Base-by-base conservation (phyloP, 92 coral and sea anemone genomes). In the Desmophyllum pertusum region DNA sequence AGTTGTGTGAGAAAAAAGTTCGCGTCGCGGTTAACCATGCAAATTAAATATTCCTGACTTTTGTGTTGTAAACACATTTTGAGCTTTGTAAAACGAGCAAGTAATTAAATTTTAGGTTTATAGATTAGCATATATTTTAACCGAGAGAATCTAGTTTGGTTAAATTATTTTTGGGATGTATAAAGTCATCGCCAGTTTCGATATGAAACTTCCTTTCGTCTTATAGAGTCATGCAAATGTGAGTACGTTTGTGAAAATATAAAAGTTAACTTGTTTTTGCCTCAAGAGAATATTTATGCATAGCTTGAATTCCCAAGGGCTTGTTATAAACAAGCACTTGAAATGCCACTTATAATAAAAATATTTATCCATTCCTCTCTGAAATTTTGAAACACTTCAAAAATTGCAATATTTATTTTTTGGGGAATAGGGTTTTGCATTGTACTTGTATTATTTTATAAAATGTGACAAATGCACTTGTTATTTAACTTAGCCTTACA, bases 51-150 rank as follows among this genome's bases (percentile, higher is more conserved):
- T 70, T 36, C 51, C 25, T 35, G 21, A 48, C 51, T 37, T n/a
- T 68, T 80, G 77, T 51, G 67, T 62, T 78, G 10, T 41, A 78
- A 64, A 33, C 33, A 15, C 38, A 33, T 8, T 59, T 66, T 41
- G 69, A 81, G 85, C 85, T 72, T 81, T 81, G 10, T 71, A 50
- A 72, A 81, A 15, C 61, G 43, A 62, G 42, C n/a, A 41, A 27
- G 31, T 29, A 52, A 33, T 65, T 79, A 38, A 63, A 66, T 1
- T 59, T 59, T 59, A 0, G 11, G 65, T 9, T 59, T 21, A 61
- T 57, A 75, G 79, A 48, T 51, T 75, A 75, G 30, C 46, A 50
- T 52, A 46, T 48, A 35, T 51, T 75, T 46, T 50, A 50, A 48
- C 61, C 64, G 51, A 33, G 21, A 15, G 5, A 35, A 18, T 50